Percentiles rank a stretch among this genome's conserved stretches.
phyloP scores from a whole-genome alignment of 2,888 invertebrate species.

The Cataglyphis albicans region DNA sequence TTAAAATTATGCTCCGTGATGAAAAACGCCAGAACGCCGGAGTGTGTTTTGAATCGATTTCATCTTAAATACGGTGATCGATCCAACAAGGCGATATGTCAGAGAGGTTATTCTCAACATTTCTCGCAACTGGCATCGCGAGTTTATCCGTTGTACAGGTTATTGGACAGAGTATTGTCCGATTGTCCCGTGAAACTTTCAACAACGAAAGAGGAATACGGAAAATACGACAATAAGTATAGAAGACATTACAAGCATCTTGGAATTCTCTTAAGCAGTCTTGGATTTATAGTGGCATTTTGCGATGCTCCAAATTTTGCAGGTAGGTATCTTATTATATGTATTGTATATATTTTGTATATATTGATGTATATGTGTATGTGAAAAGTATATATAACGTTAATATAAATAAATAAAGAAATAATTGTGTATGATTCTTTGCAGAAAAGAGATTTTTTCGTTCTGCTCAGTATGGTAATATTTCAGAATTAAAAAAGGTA shows the following conservation, averaged over 20 bases:
- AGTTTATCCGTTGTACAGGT: conserved; percentile 63
- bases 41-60: conserved; percentile 55
- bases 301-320: conserved; percentile 72
- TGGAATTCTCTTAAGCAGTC: conserved; percentile 67
- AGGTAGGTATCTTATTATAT: conserved; percentile 69
- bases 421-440: conserved; percentile 41
- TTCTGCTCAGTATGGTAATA: conserved; percentile 87
- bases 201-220: conserved; percentile 33
- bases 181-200: conserved; percentile 15
- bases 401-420: background rate
- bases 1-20: conserved; percentile 58
- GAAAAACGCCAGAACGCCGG: conserved; percentile 52
- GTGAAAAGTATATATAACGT: background rate
- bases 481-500: conserved; percentile 86
- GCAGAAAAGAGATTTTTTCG: conserved; percentile 87
- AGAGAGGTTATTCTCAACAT: conserved; percentile 77
- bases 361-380: background rate
- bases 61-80: conserved; percentile 42
- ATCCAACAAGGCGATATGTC: conserved; percentile 48
- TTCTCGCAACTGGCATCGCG: conserved; percentile 42
- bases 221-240: conserved; percentile 47
- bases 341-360: background rate
- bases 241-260: conserved; percentile 59
- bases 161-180: conserved; percentile 49
- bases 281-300: conserved; percentile 74